Conservation (phyloP, 1,140 invertebrate species). For the Anagrus nilaparvatae region DNA sequence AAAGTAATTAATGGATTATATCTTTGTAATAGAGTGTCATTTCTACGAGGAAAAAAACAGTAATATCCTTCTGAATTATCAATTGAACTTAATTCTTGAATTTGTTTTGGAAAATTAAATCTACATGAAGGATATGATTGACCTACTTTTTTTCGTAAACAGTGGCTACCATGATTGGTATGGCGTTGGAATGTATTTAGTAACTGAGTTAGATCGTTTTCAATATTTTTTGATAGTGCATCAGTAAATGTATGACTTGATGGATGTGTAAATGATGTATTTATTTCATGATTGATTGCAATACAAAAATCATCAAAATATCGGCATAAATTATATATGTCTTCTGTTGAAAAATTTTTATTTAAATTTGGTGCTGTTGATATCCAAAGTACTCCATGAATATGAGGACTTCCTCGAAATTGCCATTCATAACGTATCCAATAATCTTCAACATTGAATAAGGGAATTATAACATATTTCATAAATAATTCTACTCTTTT, state of each 20-base stretch:
- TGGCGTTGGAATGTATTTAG: background rate
- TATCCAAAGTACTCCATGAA: background rate
- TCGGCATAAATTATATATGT: background rate
- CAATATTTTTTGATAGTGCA: background rate
- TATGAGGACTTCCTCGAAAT: background rate
- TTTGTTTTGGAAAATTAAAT: background rate
- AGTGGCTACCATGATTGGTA: background rate
- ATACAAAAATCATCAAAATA: background rate
- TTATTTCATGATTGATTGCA: background rate
- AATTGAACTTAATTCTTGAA: background rate
- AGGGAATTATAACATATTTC: background rate
- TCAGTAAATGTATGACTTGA: background rate
- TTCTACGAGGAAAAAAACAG: background rate
- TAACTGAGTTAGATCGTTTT: background rate
- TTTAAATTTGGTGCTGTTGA: background rate
- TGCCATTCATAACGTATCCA: background rate
- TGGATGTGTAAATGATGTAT: background rate
- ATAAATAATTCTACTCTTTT: too few species aligned
- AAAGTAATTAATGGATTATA: background rate
- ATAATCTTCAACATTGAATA: background rate
- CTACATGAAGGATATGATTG: background rate
- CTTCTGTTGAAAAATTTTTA: background rate
- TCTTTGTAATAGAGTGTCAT: background rate
- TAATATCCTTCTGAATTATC: background rate
- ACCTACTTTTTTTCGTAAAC: background rate